Evolutionary conservation across 30 jellyfish, hydroid and myxozoan genomes (phyloP), one percentile per base, ranked within the genome.

Genomic region (Chrysaora quinquecirrha): DNA sequence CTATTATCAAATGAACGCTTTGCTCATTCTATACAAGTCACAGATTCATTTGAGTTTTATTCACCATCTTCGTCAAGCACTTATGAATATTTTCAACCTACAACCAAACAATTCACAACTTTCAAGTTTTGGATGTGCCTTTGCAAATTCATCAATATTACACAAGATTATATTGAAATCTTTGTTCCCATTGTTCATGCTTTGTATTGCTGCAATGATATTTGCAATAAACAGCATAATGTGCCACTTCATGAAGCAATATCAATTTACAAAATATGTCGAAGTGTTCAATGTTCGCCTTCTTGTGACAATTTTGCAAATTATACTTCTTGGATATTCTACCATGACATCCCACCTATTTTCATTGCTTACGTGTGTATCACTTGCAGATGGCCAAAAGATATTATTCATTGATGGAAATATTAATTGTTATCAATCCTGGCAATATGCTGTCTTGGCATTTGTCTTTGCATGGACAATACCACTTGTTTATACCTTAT

Each of bases 391-490:
- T 32, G 79, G 30, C 30, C 28, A 18, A 29, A 35, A 67, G 60
- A 32, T 67, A 21, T 58, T 67, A 25, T n/a, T n/a, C n/a, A n/a
- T n/a, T n/a, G n/a, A n/a, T n/a, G n/a, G n/a, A n/a, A n/a, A n/a
- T n/a, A n/a, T n/a, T n/a, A n/a, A n/a, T n/a, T n/a, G n/a, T n/a
- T n/a, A n/a, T n/a, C n/a, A n/a, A n/a, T n/a, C n/a, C n/a, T n/a
- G n/a, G n/a, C n/a, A n/a, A n/a, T n/a, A n/a, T n/a, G n/a, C n/a
- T n/a, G n/a, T n/a, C n/a, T n/a, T n/a, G n/a, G n/a, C n/a, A n/a
- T n/a, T n/a, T n/a, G n/a, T n/a, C n/a, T n/a, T n/a, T n/a, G n/a
- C 30, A 35, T 67, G 79, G 79, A 30, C 50, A 27, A 27, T 67
- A 32, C 79, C 79, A 1, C 35, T 67, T 19, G 35, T 67, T 0